Percentiles rank a stretch among this genome's conserved stretches.
Evolutionary conservation across 2,888 invertebrate species (phyloP).

Genomic region (Pyrrhia umbra): DNA sequence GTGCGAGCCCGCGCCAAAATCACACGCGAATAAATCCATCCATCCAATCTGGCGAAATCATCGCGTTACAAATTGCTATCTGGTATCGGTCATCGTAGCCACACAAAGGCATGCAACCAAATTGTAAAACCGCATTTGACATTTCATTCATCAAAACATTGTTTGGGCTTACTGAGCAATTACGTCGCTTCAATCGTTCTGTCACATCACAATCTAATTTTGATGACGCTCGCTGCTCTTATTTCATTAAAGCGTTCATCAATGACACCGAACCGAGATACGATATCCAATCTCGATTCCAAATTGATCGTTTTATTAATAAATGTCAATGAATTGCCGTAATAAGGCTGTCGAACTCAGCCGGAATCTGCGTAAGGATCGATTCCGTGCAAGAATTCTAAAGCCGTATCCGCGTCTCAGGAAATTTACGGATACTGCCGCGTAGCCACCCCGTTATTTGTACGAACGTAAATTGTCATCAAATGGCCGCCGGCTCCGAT

Average conservation of each 20-base stretch:
- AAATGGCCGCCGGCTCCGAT: conserved; percentile 63
- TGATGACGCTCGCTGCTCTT: conserved; percentile 27
- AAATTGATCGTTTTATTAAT: conserved; percentile 51
- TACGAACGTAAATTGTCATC: conserved; percentile 65
- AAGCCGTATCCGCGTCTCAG: conserved; percentile 57
- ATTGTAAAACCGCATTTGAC: conserved; percentile 63
- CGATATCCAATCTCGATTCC: conserved; percentile 36
- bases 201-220: conserved; percentile 41
- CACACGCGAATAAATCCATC: conserved; percentile 44
- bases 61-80: conserved; percentile 62
- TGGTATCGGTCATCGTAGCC: conserved; percentile 56
- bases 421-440: conserved; percentile 53
- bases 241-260: conserved; percentile 49
- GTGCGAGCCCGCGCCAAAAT: conserved; percentile 30
- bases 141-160: conserved; percentile 72
- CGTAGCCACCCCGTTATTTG: conserved; percentile 59
- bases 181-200: conserved; percentile 35
- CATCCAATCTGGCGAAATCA: conserved; percentile 47
- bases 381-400: conserved; percentile 41
- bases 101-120: conserved; percentile 59
- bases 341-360: conserved; percentile 63
- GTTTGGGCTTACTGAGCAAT: conserved; percentile 52
- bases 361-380: conserved; percentile 29
- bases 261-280: conserved; percentile 29
- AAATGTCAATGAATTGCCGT: conserved; percentile 58